Evolutionary conservation across 2,888 invertebrate species (phyloP), one percentile per base, ranked within the genome.

Genomic region (Aleiodes alternator): DNA sequence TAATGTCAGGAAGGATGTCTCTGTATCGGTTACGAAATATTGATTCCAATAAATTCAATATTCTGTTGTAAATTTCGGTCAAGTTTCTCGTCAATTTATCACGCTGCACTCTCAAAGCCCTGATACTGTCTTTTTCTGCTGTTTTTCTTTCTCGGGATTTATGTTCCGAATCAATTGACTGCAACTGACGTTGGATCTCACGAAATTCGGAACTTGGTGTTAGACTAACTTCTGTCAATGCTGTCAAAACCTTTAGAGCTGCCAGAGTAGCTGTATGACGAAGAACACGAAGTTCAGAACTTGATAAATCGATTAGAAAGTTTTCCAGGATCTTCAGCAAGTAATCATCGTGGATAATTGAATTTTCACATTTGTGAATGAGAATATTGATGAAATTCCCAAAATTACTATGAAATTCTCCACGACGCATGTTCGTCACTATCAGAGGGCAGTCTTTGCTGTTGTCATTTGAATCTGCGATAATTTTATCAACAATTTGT

Each of bases 211-310:
- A 95, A 69, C 97, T 97, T 3, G 99, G 96, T 76, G 98, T 95
- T 69, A 99, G 91, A 3, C 98, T 98, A 76, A 99, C 98, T 90
- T 99, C 99, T 73, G 99, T 99, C 78, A 99, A 91, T 0, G 99
- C 98, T 0, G 99, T 99, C 97, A 99, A 99, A 77, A 99, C 90
- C 90, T 99, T 99, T 98, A 99, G 98, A 14, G 98, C 98, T 92
- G 97, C 97, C 76, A 98, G 90, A 12, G 98, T 98, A 69, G 98
- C 97, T 1, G 97, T 97, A 86, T 97, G 97, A 76, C 97, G 91
- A 89, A 97, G 97, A 5, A 97, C 97, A 86, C 97, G 91, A 61
- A 97, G 97, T 93, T 98, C 98, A 0, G 98, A 98, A 91, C 99
- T 99, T 0, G 99, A 98, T 68, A 99, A 91, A 0, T 98, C 98